phyloP scores from a whole-genome alignment of 2,113 vertebrate species.

The Macrotis lagotis region DNA sequence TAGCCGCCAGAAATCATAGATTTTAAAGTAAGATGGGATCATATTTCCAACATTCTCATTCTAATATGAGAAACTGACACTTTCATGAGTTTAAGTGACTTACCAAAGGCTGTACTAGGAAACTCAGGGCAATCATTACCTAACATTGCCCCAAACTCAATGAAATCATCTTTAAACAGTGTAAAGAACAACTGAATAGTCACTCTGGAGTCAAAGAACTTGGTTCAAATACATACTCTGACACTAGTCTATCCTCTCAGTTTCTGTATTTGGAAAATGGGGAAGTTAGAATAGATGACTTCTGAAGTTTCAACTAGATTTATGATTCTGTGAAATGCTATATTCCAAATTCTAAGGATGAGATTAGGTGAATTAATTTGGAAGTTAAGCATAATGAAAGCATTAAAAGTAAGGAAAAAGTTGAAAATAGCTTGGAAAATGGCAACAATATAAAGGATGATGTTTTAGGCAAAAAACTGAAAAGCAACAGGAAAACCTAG shows the following conservation, averaged over 20 bases:
- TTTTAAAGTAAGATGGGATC: background rate
- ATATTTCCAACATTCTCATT: background rate
- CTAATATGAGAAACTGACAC: background rate
- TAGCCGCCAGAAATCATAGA: too few species aligned
- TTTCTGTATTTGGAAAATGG: background rate
- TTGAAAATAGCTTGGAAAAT: background rate
- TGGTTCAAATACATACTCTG: background rate
- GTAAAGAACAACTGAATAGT: background rate
- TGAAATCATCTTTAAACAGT: background rate
- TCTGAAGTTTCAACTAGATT: background rate
- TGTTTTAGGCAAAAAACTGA: background rate
- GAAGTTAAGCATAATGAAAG: background rate
- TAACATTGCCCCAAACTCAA: background rate
- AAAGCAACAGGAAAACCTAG: conserved; percentile 1
- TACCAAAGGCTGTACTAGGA: background rate
- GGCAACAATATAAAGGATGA: background rate
- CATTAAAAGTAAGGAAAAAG: background rate
- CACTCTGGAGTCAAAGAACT: background rate
- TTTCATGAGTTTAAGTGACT: background rate
- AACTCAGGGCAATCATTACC: background rate
- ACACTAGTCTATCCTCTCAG: background rate
- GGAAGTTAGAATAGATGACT: background rate
- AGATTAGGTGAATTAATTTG: background rate
- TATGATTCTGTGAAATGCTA: background rate
- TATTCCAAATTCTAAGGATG: background rate